Conservation (phyloP, 2,113 vertebrate genomes). For the Parus major region DNA sequence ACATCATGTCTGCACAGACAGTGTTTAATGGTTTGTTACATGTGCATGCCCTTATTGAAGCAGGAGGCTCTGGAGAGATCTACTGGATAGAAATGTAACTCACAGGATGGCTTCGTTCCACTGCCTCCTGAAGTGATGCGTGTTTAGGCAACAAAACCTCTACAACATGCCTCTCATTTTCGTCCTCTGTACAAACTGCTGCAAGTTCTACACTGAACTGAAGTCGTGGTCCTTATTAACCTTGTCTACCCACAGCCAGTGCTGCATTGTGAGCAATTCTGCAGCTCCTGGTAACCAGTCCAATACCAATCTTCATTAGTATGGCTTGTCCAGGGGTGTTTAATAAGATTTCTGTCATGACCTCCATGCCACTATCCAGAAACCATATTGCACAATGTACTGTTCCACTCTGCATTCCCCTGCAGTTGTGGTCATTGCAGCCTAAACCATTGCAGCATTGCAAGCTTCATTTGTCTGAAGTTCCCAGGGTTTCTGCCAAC, state of each 20-base stretch:
- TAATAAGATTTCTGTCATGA: not conserved
- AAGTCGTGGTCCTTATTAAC: not conserved
- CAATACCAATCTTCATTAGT: not conserved
- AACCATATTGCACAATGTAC: not conserved
- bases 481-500: constrained; percentile 9
- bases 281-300: not conserved
- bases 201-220: not conserved
- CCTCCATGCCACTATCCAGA: not conserved
- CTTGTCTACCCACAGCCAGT: not conserved
- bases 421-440: not conserved
- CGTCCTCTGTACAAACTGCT: not conserved
- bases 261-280: not conserved
- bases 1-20: not conserved
- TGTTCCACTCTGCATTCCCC: not conserved
- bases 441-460: not conserved
- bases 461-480: constrained; percentile 4
- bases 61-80: not conserved
- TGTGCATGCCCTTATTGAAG: not conserved
- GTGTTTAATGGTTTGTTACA: not conserved
- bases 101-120: not conserved
- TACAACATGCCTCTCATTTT: not conserved
- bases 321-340: not conserved
- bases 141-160: not conserved
- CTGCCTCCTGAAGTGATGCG: not conserved
- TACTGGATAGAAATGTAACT: not conserved